Conservation (phyloP, 2,113 vertebrate species). For the Scatophagus argus region DNA sequence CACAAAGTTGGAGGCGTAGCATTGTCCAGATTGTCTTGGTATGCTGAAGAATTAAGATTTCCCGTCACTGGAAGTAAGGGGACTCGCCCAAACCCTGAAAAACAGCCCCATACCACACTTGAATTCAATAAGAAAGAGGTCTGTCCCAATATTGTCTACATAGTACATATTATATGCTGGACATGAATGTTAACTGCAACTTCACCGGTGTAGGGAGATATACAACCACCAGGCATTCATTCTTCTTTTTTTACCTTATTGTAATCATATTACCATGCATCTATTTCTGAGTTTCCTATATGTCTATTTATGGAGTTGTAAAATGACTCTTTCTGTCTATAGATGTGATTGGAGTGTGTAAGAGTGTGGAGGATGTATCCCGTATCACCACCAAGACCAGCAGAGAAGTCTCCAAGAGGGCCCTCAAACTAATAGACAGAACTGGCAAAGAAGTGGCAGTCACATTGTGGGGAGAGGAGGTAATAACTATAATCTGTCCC, state of each 20-base stretch:
- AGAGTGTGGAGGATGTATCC: constrained; percentile 88
- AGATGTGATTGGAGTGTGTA: constrained; percentile 95
- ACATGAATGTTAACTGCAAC: too few relatives aligned
- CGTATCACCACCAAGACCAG: constrained; percentile 87
- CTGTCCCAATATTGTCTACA: too few relatives aligned
- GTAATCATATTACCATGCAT: constrained; percentile 4
- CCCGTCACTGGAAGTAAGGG: too few relatives aligned
- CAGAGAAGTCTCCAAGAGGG: constrained; percentile 92
- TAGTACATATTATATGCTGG: too few relatives aligned
- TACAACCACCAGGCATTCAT: too few relatives aligned
- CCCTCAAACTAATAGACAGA: constrained; percentile 88
- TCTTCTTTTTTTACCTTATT: constrained; percentile 4
- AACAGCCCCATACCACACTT: too few relatives aligned
- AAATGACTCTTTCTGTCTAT: constrained; percentile 16
- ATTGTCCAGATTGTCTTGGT: too few relatives aligned
- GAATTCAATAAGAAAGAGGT: too few relatives aligned
- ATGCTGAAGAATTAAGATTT: too few relatives aligned
- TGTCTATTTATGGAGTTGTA: constrained; percentile 4
- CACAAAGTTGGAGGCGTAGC: too few relatives aligned
- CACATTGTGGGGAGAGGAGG: constrained; percentile 93
- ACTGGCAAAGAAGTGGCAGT: constrained; percentile 89
- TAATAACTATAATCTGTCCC: constrained; percentile 67
- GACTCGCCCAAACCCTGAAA: too few relatives aligned
- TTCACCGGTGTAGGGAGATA: too few relatives aligned
- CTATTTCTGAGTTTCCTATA: neutral